These are phyloP conservation scores for Microcebus lehilahytsara DNA, from an alignment of 2,113 vertebrate species.

Conservation along the genomic window DNA sequence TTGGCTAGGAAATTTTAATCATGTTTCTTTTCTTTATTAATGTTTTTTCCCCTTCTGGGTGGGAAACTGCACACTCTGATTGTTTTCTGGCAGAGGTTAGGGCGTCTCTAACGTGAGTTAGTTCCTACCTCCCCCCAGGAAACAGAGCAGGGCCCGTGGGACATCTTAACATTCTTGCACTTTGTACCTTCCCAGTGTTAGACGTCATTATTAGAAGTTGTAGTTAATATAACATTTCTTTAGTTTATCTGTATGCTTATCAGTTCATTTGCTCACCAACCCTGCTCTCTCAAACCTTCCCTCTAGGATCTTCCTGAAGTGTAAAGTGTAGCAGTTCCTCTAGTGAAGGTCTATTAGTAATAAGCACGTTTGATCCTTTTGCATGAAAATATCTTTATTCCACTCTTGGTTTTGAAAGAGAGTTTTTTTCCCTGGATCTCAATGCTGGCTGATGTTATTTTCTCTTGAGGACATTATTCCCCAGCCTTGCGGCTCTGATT, in stretches of 20 bases:
- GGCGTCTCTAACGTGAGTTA: neutral
- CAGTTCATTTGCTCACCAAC: neutral
- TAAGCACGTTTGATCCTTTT: neutral
- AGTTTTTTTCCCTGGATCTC: neutral
- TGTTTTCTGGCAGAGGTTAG: neutral
- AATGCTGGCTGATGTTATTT: no score
- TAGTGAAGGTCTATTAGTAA: neutral
- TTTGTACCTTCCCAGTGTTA: neutral
- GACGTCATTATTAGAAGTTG: neutral
- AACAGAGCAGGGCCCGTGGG: accelerated
- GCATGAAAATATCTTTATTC: neutral
- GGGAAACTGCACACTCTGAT: neutral
- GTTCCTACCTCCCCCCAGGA: neutral
- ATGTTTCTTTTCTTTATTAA: neutral
- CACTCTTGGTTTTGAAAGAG: neutral
- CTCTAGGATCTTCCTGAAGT: neutral
- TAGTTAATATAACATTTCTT: neutral
- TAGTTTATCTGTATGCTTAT: accelerated
- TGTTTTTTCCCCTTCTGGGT: neutral
- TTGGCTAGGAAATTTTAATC: neutral
- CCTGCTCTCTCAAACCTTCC: neutral
- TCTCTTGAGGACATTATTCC: neutral
- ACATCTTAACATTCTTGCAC: no score
- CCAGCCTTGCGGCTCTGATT: accelerated
- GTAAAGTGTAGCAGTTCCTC: neutral